phyloP scores from a whole-genome alignment of 1,140 invertebrate species.

The Pseudoatta argentina region DNA sequence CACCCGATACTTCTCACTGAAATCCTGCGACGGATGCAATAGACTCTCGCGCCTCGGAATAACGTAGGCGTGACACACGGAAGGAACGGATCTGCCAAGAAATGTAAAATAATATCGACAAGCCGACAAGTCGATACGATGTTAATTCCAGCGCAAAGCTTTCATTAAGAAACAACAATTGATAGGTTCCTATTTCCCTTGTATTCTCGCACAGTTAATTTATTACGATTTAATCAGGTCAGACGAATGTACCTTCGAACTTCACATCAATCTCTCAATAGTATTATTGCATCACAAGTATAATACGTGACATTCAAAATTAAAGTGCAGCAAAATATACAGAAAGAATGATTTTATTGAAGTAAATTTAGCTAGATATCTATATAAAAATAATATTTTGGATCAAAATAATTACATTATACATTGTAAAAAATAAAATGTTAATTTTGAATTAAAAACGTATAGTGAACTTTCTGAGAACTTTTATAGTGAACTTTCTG shows the following conservation, averaged over 20 bases:
- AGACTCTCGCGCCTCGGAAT: neutral
- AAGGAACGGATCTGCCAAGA: conserved; percentile 24
- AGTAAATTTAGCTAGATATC: no score
- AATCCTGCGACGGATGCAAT: conserved; percentile 4
- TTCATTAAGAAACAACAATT: conserved; percentile 7
- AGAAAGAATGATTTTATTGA: no score
- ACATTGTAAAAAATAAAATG: no score
- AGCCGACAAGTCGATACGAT: neutral
- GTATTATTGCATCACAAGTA: neutral
- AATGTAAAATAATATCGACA: conserved; percentile 43
- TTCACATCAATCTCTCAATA: conserved; percentile 1
- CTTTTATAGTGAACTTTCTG: no score
- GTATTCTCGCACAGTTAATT: neutral
- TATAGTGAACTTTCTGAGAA: no score
- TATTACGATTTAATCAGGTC: conserved; percentile 39
- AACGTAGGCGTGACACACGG: neutral
- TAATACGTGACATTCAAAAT: neutral
- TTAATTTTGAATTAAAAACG: no score
- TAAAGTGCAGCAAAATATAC: neutral
- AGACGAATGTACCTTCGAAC: neutral
- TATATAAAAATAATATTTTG: no score
- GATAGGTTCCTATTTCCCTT: neutral
- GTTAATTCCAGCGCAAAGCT: neutral
- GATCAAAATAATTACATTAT: no score
- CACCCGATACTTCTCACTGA: conserved; percentile 19